Evolutionary conservation across 2,797 vertebrate species (phyloP).

Genomic region (Hemibagrus guttatus): DNA sequence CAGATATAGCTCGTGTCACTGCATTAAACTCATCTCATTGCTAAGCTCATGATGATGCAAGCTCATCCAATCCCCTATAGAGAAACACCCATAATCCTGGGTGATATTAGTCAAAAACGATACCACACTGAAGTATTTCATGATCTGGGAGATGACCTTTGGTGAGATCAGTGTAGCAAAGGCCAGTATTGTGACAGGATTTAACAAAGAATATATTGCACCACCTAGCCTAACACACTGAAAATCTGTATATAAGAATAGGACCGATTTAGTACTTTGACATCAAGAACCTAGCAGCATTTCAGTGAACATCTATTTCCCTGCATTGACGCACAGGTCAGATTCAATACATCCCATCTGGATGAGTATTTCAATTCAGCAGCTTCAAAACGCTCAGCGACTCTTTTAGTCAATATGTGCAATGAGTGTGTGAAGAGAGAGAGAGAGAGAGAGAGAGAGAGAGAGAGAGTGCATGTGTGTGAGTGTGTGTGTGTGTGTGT

Average conservation of each 20-base stretch:
- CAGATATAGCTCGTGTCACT: not conserved
- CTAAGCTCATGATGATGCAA: not conserved
- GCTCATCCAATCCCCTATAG: not conserved
- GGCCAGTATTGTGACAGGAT: not conserved
- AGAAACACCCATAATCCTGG: not conserved
- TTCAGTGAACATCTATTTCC: not conserved
- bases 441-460: too few relatives aligned
- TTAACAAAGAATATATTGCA: not conserved
- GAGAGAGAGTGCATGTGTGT: too few relatives aligned
- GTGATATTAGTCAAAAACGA: not conserved
- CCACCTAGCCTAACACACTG: not conserved
- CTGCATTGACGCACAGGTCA: not conserved
- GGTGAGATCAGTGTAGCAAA: constrained; percentile 1
- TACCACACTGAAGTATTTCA: not conserved
- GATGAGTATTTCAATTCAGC: constrained; percentile 12
- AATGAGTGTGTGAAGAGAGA: not conserved
- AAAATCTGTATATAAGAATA: not conserved
- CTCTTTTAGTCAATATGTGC: constrained; percentile 20
- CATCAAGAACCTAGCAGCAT: not conserved
- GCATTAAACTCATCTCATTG: not conserved
- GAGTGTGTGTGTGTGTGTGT: not conserved
- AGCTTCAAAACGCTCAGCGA: not conserved
- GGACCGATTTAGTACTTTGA: not conserved
- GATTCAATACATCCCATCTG: not conserved
- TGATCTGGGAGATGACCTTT: not conserved